A percentile compares a stretch with the other conserved stretches of the same genome.
Evolutionary conservation across 2,113 vertebrate genomes (phyloP).

Genomic region (Cephalopholis sonnerati): DNA sequence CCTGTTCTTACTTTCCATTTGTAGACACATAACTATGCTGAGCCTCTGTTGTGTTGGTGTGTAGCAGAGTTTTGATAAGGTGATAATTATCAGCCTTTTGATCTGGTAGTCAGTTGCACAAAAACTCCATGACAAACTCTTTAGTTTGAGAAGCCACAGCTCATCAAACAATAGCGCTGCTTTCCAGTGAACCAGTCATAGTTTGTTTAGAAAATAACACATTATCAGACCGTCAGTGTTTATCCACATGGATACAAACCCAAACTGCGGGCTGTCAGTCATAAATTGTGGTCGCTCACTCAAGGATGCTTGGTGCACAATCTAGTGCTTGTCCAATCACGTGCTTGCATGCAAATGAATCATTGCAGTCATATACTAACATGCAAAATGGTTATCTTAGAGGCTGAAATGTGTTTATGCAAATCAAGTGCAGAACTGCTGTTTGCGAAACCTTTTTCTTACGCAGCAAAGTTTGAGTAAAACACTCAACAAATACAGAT

Average conservation of each 20-base stretch:
- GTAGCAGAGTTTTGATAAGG: not conserved
- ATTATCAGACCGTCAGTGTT: not conserved
- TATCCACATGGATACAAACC: not conserved
- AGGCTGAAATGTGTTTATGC: not conserved
- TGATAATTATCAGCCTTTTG: not conserved
- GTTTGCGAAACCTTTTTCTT: not conserved
- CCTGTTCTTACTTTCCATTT: not conserved
- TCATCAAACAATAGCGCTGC: not conserved
- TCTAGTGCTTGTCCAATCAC: not conserved
- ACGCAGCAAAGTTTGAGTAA: not conserved
- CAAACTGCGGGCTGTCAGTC: not conserved
- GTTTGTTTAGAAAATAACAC: not conserved
- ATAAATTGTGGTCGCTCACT: slow-evolving; percentile 8
- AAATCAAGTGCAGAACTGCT: not conserved
- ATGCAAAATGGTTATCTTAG: slow-evolving; percentile 12
- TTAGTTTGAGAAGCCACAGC: not conserved
- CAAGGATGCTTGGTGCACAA: not conserved
- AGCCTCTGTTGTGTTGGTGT: not conserved
- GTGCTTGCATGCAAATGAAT: slow-evolving; percentile 29
- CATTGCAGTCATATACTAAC: not conserved
- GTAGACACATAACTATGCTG: not conserved
- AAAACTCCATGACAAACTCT: not conserved
- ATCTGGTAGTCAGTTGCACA: slow-evolving; percentile 9
- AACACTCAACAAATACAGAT: not conserved
- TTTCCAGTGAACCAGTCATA: not conserved